Conservation (phyloP, 2,888 invertebrate species). For the Amphipyra berbera region DNA sequence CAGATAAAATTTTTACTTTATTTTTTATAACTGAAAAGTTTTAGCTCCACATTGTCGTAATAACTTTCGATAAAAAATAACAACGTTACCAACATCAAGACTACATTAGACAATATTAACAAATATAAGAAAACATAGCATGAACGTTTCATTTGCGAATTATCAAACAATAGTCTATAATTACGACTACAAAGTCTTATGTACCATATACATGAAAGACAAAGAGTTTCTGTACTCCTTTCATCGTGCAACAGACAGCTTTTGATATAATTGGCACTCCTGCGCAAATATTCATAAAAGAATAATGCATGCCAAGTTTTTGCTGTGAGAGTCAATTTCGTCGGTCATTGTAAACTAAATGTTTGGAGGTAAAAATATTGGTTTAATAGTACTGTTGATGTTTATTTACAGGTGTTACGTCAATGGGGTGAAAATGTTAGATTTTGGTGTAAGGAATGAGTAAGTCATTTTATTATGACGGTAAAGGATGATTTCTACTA, state of each 20-base stretch:
- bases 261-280: constrained; percentile 49
- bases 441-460: no score
- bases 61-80: neutral
- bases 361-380: neutral
- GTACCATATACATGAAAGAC: constrained; percentile 28
- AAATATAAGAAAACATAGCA: neutral
- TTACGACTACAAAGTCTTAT: constrained; percentile 46
- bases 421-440: no score
- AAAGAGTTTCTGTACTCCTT: constrained; percentile 31
- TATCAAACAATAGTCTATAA: constrained; percentile 44
- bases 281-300: constrained; percentile 21
- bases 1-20: no score
- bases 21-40: neutral
- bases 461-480: no score
- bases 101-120: constrained; percentile 7
- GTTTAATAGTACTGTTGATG: neutral
- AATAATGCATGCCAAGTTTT: constrained; percentile 24
- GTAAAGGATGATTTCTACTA: no score
- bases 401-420: neutral
- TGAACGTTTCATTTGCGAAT: constrained; percentile 32
- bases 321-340: neutral
- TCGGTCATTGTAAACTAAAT: neutral
- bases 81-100: neutral
- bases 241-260: constrained; percentile 32
- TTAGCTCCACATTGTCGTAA: neutral